Evolutionary conservation across 2,888 invertebrate species (phyloP).

Genomic region (Lypha dubia): DNA sequence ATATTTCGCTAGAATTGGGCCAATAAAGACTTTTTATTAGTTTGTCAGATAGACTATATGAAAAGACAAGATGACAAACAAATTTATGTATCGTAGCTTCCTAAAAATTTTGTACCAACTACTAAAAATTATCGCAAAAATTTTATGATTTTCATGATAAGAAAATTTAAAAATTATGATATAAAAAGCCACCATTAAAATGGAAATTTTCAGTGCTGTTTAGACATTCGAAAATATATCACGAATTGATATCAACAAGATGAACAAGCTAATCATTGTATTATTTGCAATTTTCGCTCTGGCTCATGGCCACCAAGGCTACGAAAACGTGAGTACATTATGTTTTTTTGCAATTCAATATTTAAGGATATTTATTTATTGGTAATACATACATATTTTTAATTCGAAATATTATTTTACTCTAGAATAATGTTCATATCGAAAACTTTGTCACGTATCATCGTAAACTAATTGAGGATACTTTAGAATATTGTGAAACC

Average conservation of each 20-base stretch:
- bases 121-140: neutral
- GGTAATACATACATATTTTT: too few relatives aligned
- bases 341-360: too few relatives aligned
- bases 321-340: neutral
- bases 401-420: too few relatives aligned
- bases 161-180: neutral
- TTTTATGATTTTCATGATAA: neutral
- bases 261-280: slow-evolving; percentile 11
- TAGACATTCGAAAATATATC: neutral
- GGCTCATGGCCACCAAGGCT: neutral
- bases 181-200: slow-evolving; percentile 6
- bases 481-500: slow-evolving; percentile 51
- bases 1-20: too few relatives aligned
- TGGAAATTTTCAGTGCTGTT: slow-evolving; percentile 4
- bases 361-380: too few relatives aligned
- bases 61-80: too few relatives aligned
- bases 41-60: too few relatives aligned
- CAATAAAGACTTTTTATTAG: too few relatives aligned
- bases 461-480: slow-evolving; percentile 16
- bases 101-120: too few relatives aligned
- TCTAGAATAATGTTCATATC: neutral
- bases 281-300: neutral
- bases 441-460: neutral
- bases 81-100: too few relatives aligned
- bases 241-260: neutral